A percentile compares a stretch with the other conserved stretches of the same genome.
phyloP scores from a whole-genome alignment of 2,888 invertebrate species.

The Rhagium mordax region DNA sequence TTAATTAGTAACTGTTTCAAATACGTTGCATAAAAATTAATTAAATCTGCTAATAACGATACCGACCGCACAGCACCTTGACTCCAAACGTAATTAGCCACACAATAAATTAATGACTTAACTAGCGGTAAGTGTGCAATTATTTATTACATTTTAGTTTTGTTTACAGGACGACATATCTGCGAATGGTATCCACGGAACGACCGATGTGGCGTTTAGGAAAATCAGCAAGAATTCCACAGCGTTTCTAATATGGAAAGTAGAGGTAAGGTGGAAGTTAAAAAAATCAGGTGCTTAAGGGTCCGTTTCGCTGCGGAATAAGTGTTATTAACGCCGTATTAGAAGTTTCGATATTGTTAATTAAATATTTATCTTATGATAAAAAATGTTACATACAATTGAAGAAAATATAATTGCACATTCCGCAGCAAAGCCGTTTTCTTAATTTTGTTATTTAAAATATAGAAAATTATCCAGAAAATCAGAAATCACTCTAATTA shows the following conservation, averaged over 20 bases:
- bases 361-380: no score
- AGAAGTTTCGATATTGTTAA: no score
- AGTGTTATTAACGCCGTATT: no score
- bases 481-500: no score
- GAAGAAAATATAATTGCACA: no score
- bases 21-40: not conserved
- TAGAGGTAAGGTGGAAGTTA: conserved; percentile 84
- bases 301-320: no score
- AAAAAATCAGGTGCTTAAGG: no score
- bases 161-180: conserved; percentile 69
- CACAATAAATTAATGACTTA: not conserved
- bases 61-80: not conserved
- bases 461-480: no score
- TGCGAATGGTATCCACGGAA: conserved; percentile 68
- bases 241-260: conserved; percentile 89
- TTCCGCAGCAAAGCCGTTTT: no score
- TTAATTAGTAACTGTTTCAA: not conserved
- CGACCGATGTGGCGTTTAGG: conserved; percentile 82
- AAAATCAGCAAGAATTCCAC: conserved; percentile 84
- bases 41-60: not conserved
- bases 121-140: not conserved
- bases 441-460: no score
- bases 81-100: not conserved
- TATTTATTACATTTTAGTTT: not conserved
- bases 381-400: no score